Evolutionary conservation across 2,888 invertebrate genomes (phyloP).

Genomic region (Lasius fuliginosus): DNA sequence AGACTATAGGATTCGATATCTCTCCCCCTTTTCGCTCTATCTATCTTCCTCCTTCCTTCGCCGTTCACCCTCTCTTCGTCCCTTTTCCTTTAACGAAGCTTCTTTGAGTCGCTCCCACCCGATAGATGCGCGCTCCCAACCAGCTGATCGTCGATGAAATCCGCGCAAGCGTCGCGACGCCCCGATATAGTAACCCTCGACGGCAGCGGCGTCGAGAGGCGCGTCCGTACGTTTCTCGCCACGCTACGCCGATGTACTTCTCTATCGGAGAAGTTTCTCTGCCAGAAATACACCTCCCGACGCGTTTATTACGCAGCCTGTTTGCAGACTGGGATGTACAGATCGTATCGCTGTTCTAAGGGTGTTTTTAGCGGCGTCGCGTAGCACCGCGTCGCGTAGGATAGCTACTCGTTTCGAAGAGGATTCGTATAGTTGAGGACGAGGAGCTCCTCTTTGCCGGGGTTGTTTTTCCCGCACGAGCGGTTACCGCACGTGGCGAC

Average conservation of each 20-base stretch:
- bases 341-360: background rate
- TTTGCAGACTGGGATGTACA: slow-evolving; percentile 7
- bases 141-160: slow-evolving; percentile 85
- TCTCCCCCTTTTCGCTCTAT: slow-evolving; percentile 1
- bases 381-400: background rate
- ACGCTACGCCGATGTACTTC: slow-evolving; percentile 29
- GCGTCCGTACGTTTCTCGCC: background rate
- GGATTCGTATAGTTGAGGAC: background rate
- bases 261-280: background rate
- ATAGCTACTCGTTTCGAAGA: background rate
- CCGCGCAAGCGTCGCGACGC: slow-evolving; percentile 83
- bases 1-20: background rate
- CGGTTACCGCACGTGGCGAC: background rate
- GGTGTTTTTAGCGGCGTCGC: background rate
- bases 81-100: slow-evolving; percentile 17
- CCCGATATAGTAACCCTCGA: slow-evolving; percentile 57
- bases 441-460: background rate
- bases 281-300: background rate
- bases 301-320: slow-evolving; percentile 8
- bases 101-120: background rate
- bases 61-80: slow-evolving; percentile 31
- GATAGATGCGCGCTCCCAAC: slow-evolving; percentile 67
- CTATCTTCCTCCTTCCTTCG: slow-evolving; percentile 5
- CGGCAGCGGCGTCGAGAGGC: slow-evolving; percentile 16
- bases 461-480: background rate